Conservation (phyloP, 2,113 vertebrate genomes). For the Malurus cyaneus region DNA sequence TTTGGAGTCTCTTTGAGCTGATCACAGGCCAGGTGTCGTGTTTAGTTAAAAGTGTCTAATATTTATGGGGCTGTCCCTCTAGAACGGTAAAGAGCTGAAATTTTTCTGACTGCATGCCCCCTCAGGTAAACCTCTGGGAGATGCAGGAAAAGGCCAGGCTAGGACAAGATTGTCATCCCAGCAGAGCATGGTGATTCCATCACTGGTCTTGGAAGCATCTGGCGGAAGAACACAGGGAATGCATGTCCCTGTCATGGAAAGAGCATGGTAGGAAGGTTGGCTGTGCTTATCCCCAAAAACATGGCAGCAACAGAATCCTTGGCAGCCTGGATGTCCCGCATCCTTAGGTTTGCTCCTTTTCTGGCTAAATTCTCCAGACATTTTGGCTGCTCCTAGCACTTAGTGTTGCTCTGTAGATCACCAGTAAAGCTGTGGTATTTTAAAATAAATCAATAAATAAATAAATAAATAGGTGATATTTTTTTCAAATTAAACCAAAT, state of each 20-base stretch:
- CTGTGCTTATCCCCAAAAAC: background rate
- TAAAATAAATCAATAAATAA: too few relatives aligned
- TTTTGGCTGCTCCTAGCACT: background rate
- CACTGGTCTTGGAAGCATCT: background rate
- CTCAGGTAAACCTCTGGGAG: background rate
- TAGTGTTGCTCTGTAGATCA: background rate
- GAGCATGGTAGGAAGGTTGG: accelerated
- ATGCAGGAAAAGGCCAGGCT: background rate
- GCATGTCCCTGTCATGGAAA: background rate
- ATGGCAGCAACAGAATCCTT: background rate
- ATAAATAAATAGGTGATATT: background rate
- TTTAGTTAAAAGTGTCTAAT: background rate
- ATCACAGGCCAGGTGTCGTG: too few relatives aligned
- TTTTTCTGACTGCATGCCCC: background rate
- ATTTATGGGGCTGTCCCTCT: background rate
- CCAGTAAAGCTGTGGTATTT: background rate
- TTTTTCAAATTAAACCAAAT: background rate
- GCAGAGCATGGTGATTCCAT: accelerated
- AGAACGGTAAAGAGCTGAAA: accelerated
- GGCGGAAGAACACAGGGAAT: background rate
- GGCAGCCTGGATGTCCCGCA: background rate
- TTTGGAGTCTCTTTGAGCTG: background rate
- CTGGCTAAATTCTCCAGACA: background rate
- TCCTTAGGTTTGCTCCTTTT: background rate
- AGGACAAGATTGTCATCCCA: accelerated